phyloP scores from a whole-genome alignment of 2,888 invertebrate genomes.

The Gandaritis pyraliata region DNA sequence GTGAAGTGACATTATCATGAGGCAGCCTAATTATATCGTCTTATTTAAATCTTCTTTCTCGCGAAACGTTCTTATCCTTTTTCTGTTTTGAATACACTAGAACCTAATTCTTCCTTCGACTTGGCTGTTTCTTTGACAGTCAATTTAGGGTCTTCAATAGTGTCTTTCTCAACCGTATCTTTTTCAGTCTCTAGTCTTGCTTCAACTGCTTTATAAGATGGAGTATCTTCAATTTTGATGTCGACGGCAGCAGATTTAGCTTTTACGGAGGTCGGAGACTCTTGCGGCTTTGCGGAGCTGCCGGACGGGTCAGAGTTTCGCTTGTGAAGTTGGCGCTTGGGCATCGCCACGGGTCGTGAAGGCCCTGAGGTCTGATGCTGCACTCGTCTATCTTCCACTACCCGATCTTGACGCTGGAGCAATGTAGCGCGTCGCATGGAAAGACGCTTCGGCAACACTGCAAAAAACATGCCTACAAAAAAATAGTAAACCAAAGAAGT shows the following conservation, averaged over 20 bases:
- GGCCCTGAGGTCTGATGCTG: no score
- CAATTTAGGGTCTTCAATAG: constrained; percentile 10
- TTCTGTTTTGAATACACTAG: constrained; percentile 4
- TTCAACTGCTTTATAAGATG: constrained; percentile 5
- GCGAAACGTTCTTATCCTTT: constrained; percentile 1
- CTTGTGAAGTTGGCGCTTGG: no score
- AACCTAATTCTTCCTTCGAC: constrained; percentile 22
- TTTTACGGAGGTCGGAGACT: constrained; percentile 14
- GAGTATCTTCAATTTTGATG: neutral
- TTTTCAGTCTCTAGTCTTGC: constrained; percentile 1
- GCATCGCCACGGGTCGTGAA: no score
- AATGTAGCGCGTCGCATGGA: no score
- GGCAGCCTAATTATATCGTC: constrained; percentile 18
- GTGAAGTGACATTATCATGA: constrained; percentile 27
- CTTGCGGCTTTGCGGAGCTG: no score
- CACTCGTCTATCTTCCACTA: no score
- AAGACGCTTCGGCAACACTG: no score
- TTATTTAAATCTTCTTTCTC: constrained; percentile 29
- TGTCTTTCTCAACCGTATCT: constrained; percentile 9
- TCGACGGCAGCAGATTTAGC: constrained; percentile 6
- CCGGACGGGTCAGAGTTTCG: no score
- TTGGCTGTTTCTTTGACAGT: constrained; percentile 16
- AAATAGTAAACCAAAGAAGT: no score
- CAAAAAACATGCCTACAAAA: no score
- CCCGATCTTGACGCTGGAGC: no score